A percentile compares a stretch with the other conserved stretches of the same genome.
Conservation (phyloP, 1,140 invertebrate species). For the Procambarus virginalis region DNA sequence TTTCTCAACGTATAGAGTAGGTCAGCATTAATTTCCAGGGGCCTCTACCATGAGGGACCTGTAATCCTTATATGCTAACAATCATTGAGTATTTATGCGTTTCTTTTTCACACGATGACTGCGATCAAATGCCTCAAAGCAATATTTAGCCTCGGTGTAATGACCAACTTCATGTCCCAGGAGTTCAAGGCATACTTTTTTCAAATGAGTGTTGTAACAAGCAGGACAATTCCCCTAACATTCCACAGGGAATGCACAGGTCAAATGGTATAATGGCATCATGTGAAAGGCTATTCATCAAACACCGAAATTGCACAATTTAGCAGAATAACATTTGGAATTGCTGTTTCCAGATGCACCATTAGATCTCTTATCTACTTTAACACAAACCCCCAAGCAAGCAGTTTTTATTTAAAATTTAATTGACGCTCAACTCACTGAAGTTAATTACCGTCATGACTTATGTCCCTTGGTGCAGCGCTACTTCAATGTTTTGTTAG, state of each 20-base stretch:
- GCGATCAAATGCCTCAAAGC: slow-evolving; percentile 23
- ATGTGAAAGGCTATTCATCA: slow-evolving; percentile 68
- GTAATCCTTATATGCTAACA: slow-evolving; percentile 19
- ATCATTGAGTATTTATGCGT: slow-evolving; percentile 31
- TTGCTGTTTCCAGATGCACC: too few relatives aligned
- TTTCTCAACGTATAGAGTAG: too few relatives aligned
- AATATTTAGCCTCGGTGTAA: slow-evolving; percentile 29
- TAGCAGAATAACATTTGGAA: slow-evolving; percentile 33
- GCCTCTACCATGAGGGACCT: too few relatives aligned
- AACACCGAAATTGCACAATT: slow-evolving; percentile 30
- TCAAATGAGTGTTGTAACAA: slow-evolving; percentile 20
- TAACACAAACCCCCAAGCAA: slow-evolving; percentile 45
- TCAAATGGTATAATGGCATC: slow-evolving; percentile 59
- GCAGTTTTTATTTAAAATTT: slow-evolving; percentile 37
- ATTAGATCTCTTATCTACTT: slow-evolving; percentile 53
- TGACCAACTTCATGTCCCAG: background rate
- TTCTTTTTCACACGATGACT: slow-evolving; percentile 33
- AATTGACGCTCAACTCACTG: background rate
- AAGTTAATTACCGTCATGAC: too few relatives aligned
- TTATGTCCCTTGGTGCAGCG: too few relatives aligned
- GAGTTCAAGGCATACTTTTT: slow-evolving; percentile 32
- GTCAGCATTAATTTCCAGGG: too few relatives aligned
- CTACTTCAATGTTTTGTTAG: too few relatives aligned
- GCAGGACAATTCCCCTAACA: slow-evolving; percentile 17
- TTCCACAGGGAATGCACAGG: background rate